These are phyloP conservation scores for Pungitius pungitius DNA, from an alignment of 2,113 vertebrate genomes.

Conservation along the genomic window DNA sequence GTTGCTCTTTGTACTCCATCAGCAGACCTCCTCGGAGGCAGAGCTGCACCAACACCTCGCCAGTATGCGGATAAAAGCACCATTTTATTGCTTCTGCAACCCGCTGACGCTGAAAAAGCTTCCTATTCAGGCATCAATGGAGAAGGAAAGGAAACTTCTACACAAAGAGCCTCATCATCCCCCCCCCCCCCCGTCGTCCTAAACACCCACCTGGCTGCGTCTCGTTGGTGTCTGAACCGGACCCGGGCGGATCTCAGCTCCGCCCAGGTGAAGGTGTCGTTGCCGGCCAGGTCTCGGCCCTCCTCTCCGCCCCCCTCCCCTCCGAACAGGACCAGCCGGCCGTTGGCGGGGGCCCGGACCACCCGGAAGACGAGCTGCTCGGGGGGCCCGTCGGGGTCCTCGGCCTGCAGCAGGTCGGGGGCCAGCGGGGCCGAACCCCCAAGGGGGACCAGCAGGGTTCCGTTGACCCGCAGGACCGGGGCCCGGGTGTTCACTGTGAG, in stretches of 20 bases:
- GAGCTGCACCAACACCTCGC: not conserved
- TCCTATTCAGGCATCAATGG: too few species aligned
- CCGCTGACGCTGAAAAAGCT: too few species aligned
- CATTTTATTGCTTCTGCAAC: not conserved
- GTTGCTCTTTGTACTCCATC: too few species aligned
- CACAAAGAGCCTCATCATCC: too few species aligned
- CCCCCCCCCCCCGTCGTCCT: too few species aligned
- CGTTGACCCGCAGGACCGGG: slow-evolving; percentile 73
- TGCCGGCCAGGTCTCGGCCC: slow-evolving; percentile 70
- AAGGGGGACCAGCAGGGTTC: slow-evolving; percentile 84
- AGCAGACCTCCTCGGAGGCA: not conserved
- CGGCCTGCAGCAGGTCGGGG: slow-evolving; percentile 74
- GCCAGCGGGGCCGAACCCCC: slow-evolving; percentile 79
- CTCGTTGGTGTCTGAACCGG: slow-evolving; percentile 82
- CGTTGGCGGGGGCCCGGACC: slow-evolving; percentile 81
- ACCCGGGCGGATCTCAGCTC: slow-evolving; percentile 82
- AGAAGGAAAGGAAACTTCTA: not conserved
- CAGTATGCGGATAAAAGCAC: not conserved
- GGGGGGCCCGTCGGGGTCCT: slow-evolving; percentile 58
- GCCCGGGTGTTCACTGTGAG: slow-evolving; percentile 75
- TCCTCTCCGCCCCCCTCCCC: slow-evolving; percentile 17
- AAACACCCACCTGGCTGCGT: slow-evolving; percentile 82
- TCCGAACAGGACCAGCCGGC: slow-evolving; percentile 74
- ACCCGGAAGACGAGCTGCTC: slow-evolving; percentile 80
- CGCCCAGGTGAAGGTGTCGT: slow-evolving; percentile 81